phyloP scores from a whole-genome alignment of 2,797 vertebrate species.

The Petrocephalus schoutedeni region DNA sequence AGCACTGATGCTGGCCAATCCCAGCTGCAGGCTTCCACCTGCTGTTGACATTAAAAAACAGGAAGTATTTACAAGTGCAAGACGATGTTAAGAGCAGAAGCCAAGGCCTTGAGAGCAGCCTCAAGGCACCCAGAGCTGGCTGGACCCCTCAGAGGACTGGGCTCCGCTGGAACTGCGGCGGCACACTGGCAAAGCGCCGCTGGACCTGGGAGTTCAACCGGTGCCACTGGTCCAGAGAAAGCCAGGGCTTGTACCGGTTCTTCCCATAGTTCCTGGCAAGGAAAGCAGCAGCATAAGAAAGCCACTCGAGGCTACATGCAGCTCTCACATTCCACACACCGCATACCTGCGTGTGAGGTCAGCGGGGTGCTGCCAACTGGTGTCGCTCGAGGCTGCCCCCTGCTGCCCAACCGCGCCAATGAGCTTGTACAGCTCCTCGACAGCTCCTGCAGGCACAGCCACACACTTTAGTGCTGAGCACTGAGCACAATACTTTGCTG shows the following conservation, averaged over 20 bases:
- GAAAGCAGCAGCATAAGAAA: not conserved
- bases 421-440: not conserved
- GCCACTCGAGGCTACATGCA: not conserved
- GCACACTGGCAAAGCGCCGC: constrained; percentile 57
- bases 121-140: not conserved
- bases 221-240: constrained; percentile 57
- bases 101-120: not conserved
- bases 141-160: not conserved
- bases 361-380: not conserved
- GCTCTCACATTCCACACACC: not conserved
- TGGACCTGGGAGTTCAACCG: constrained; percentile 24
- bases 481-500: not conserved
- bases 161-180: constrained; percentile 45
- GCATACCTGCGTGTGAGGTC: not conserved
- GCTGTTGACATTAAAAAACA: not conserved
- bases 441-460: not conserved
- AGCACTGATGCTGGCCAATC: not conserved
- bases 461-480: not conserved
- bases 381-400: not conserved
- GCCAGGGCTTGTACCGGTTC: constrained; percentile 23
- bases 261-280: not conserved
- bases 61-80: not conserved
- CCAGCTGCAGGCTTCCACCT: not conserved
- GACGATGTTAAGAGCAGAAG: not conserved
- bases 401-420: not conserved